These are phyloP conservation scores for Taeniopygia guttata DNA, from an alignment of 2,797 vertebrate species.

Conservation along the genomic window DNA sequence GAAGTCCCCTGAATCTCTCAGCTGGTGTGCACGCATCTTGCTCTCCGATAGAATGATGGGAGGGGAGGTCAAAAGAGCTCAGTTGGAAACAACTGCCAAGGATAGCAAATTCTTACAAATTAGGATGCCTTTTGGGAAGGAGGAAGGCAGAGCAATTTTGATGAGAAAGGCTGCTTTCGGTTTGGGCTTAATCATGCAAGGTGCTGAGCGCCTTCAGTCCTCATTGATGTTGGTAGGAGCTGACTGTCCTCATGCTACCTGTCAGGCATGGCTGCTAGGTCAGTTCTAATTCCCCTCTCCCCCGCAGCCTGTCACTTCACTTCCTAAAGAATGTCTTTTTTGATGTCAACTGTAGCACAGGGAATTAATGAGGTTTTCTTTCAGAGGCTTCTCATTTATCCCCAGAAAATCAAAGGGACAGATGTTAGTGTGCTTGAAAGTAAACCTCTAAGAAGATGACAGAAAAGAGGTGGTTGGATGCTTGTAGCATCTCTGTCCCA, in stretches of 20 bases:
- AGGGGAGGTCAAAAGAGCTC: conserved; percentile 53
- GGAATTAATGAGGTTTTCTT: conserved; percentile 32
- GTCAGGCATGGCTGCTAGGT: not conserved
- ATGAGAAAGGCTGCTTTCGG: conserved; percentile 25
- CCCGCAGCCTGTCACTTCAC: not conserved
- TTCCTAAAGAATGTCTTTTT: not conserved
- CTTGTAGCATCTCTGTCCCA: not conserved
- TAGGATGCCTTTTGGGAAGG: conserved; percentile 5
- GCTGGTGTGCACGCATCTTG: fast-evolving
- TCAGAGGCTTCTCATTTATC: not conserved
- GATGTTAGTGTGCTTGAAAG: not conserved
- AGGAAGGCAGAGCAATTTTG: conserved; percentile 43
- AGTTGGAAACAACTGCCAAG: conserved; percentile 49
- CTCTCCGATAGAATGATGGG: not conserved
- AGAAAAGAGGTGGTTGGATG: not conserved
- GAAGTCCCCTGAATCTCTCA: not conserved
- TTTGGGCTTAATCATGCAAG: conserved; percentile 15
- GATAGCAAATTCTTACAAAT: conserved; percentile 39
- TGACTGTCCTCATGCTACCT: conserved; percentile 28
- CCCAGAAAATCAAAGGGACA: not conserved
- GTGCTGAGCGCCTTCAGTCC: conserved; percentile 1
- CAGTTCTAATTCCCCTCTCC: not conserved
- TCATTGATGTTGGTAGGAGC: not conserved
- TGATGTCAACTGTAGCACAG: not conserved
- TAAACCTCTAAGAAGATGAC: not conserved